Evolutionary conservation across 1,140 invertebrate species (phyloP).

Genomic region (Hermetia illucens): DNA sequence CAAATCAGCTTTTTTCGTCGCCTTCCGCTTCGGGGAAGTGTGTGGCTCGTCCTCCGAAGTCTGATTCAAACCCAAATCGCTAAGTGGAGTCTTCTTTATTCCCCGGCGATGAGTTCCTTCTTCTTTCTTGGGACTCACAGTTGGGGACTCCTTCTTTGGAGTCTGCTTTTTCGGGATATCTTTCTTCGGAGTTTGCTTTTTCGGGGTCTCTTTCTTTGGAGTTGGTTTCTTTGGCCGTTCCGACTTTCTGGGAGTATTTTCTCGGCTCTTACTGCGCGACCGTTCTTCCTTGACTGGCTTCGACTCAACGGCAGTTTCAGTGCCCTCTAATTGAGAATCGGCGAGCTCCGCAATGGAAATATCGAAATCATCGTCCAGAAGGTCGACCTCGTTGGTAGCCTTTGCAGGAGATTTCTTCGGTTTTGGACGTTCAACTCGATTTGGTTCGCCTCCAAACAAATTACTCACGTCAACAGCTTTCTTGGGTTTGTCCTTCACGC

Average conservation of each 20-base stretch:
- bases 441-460: constrained; percentile 23
- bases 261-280: not conserved
- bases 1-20: not conserved
- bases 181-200: not conserved
- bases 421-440: constrained; percentile 15
- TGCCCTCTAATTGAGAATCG: constrained; percentile 44
- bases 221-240: not conserved
- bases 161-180: not conserved
- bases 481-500: constrained; percentile 7
- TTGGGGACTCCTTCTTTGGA: not conserved
- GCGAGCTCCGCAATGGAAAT: constrained; percentile 29
- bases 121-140: not conserved
- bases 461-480: constrained; percentile 16
- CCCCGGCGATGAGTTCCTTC: not conserved
- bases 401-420: constrained; percentile 7
- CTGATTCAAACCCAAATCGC: not conserved
- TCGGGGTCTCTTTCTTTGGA: not conserved
- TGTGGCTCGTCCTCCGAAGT: constrained; percentile 1
- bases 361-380: constrained; percentile 18
- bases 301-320: constrained; percentile 32
- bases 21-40: not conserved
- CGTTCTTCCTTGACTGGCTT: not conserved
- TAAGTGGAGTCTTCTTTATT: not conserved
- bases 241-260: not conserved
- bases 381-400: constrained; percentile 11